Conservation (phyloP, 2,797 vertebrate species). For the Mastacembelus armatus region DNA sequence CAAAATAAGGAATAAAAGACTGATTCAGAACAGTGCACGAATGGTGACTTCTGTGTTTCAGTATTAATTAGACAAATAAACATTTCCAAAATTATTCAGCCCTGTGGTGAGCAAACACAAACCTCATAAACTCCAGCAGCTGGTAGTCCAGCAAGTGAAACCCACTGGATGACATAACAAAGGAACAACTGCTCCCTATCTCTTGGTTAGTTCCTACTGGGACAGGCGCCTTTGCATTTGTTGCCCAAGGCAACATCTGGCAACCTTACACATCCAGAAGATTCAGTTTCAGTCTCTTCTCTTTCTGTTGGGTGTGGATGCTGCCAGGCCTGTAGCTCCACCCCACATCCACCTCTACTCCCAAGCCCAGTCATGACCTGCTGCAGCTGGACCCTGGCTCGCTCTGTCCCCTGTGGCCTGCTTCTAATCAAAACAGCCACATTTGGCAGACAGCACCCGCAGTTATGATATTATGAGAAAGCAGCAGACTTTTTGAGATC, state of each 20-base stretch:
- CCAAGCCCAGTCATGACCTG: conserved; percentile 26
- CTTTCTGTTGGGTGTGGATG: conserved; percentile 37
- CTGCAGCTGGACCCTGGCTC: conserved; percentile 61
- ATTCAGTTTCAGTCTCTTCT: conserved; percentile 41
- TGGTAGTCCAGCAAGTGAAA: conserved; percentile 10
- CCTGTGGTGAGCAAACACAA: conserved; percentile 21
- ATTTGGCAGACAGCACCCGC: conserved; percentile 59
- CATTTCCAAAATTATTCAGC: conserved; percentile 20
- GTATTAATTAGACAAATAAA: conserved; percentile 17
- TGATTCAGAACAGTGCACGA: not conserved
- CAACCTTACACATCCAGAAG: conserved; percentile 58
- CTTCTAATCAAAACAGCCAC: conserved; percentile 66
- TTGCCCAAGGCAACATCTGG: conserved; percentile 70
- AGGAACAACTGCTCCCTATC: conserved; percentile 27
- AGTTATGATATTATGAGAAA: conserved; percentile 68
- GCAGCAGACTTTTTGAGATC: conserved; percentile 55
- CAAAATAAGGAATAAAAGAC: not conserved
- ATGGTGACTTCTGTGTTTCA: conserved; percentile 7
- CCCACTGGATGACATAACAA: conserved; percentile 38
- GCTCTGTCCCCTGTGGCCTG: conserved; percentile 45
- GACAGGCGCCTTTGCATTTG: conserved; percentile 31
- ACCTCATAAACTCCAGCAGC: conserved; percentile 33
- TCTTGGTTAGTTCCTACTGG: conserved; percentile 18
- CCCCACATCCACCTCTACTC: not conserved
- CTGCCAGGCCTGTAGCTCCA: conserved; percentile 42